Evolutionary conservation across 2,888 invertebrate genomes (phyloP).

Genomic region (Apotomis capreana): DNA sequence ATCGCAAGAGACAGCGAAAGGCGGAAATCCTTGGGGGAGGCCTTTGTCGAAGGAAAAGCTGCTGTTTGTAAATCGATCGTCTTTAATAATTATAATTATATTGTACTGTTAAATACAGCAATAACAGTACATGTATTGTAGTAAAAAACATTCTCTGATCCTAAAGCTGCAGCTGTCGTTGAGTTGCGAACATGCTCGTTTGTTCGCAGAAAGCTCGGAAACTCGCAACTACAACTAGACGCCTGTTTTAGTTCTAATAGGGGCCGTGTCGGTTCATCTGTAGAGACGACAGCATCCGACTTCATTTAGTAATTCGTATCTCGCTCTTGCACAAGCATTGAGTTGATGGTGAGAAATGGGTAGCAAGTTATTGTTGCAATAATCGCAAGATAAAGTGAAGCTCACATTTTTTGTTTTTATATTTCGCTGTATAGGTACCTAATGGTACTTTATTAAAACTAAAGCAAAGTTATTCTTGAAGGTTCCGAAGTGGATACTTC

Average conservation of each 20-base stretch:
- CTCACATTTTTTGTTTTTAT: no score
- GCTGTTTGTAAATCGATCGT: no score
- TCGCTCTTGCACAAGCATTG: neutral
- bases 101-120: neutral
- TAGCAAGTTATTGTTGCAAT: neutral
- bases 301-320: neutral
- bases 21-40: no score
- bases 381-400: no score
- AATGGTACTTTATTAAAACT: no score
- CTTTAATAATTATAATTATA: no score
- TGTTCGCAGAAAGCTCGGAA: neutral
- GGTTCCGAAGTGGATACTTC: no score
- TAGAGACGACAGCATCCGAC: neutral
- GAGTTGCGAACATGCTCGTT: neutral
- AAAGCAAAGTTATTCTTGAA: no score
- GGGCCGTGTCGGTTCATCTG: neutral
- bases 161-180: neutral
- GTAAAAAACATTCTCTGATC: neutral
- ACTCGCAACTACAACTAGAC: neutral
- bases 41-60: no score
- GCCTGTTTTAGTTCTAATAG: conserved; percentile 1
- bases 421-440: no score
- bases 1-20: no score
- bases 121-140: neutral
- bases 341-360: neutral